Evolutionary conservation across 2,113 vertebrate genomes (phyloP), one percentile per base, ranked within the genome.

Genomic region (Saguinus imperator): DNA sequence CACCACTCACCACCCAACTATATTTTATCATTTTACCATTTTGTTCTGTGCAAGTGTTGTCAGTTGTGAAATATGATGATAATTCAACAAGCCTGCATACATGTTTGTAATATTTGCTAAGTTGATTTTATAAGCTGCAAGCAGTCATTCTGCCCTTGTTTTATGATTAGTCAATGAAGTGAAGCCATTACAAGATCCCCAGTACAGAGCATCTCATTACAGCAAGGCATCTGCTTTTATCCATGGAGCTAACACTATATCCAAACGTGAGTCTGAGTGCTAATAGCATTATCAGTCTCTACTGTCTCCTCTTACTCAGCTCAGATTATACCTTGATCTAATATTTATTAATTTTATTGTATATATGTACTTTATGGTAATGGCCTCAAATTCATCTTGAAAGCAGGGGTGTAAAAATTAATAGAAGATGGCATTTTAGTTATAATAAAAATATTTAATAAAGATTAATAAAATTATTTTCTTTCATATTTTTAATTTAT

Each of bases 351-450:
- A 72, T 70, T 75, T 91, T 83, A 57, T 66, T 88, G 12, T 64
- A 13, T 55, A 7, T 32, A 40, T 57, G 12, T 0, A n/a, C 25
- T 70, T 94, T 84, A 70, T 87, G 37, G n/a, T 83, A 57, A 81
- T 87, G 27, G 11, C 35, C 45, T 76, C 66, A 91, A 95, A 80
- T n/a, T 95, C 37, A 64, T 87, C 89, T 91, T 88, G 80, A 92
- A 89, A 86, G 91, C 2, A 70, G 5, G 5, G 81, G 10, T 79
- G 1, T 87, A 86, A 92, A 95, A 80, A 35, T 48, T 43, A 87
- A 87, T 43, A 90, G 91, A 75, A 94, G 17, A 14, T 92, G n/a
- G 3, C 11, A 80, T 90, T 87, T 93, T 79, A 91, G 61, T 95
- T 48, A 90, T 64, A 87, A 82, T 84, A 64, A 76, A 84, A 95